Conservation (phyloP, 2,888 invertebrate species). For the Colletes collaris region DNA sequence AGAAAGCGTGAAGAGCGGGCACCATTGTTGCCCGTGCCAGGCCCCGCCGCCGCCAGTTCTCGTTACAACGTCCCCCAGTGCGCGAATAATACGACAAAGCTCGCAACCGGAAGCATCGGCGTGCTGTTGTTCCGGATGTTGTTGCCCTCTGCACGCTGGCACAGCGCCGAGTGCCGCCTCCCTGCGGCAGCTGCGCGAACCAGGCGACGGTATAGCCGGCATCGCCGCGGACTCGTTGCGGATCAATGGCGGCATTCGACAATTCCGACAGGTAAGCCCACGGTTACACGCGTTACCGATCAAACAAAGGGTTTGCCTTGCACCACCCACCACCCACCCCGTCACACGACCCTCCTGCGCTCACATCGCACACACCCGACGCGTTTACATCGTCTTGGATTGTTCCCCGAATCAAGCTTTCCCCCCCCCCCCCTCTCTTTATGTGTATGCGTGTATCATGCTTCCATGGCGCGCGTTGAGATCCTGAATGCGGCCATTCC, state of each 20-base stretch:
- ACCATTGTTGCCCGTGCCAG: slow-evolving; percentile 86
- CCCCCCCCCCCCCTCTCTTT: not conserved
- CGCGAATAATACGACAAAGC: slow-evolving; percentile 94
- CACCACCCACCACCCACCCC: slow-evolving; percentile 1
- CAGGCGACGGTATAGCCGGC: slow-evolving; percentile 94
- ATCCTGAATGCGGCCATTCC: slow-evolving; percentile 25
- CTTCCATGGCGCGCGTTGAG: slow-evolving; percentile 21
- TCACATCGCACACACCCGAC: not conserved
- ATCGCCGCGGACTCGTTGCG: slow-evolving; percentile 97
- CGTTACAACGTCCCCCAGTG: slow-evolving; percentile 88
- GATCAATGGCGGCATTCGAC: slow-evolving; percentile 98
- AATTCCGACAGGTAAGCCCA: slow-evolving; percentile 94
- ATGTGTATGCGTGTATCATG: slow-evolving; percentile 33
- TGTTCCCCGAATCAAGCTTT: slow-evolving; percentile 16
- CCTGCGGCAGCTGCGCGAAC: slow-evolving; percentile 92
- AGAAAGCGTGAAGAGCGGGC: slow-evolving; percentile 81
- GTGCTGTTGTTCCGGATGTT: slow-evolving; percentile 81
- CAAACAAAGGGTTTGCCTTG: slow-evolving; percentile 31
- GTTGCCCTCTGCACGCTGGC: slow-evolving; percentile 85
- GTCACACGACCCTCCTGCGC: not conserved
- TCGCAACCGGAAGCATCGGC: slow-evolving; percentile 91
- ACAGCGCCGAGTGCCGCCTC: slow-evolving; percentile 91
- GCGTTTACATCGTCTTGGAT: slow-evolving; percentile 32
- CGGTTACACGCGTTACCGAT: slow-evolving; percentile 8
- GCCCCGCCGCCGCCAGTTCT: slow-evolving; percentile 89